These are phyloP conservation scores for Pachypsylla venusta DNA, from an alignment of 1,140 invertebrate genomes.

Conservation along the genomic window DNA sequence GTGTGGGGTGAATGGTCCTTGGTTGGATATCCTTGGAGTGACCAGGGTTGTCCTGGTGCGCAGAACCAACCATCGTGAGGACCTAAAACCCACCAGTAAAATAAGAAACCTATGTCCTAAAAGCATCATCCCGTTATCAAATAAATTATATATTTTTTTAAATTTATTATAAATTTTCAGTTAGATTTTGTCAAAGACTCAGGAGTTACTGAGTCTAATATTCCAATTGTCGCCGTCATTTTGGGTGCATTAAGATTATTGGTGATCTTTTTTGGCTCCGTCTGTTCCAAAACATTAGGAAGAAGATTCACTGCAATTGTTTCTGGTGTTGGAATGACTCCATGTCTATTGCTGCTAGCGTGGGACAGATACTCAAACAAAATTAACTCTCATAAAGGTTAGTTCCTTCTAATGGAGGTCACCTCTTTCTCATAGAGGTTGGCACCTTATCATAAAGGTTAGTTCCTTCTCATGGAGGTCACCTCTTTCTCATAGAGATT, in stretches of 20 bases:
- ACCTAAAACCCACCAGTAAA: too few species aligned
- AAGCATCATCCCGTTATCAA: too few species aligned
- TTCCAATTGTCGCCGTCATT: background rate
- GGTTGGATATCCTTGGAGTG: too few species aligned
- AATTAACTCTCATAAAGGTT: background rate
- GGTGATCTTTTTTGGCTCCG: background rate
- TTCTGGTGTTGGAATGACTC: slow-evolving; percentile 43
- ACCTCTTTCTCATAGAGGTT: background rate
- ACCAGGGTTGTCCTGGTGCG: too few species aligned
- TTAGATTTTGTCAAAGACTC: background rate
- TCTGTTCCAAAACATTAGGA: background rate
- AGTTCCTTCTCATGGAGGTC: too few species aligned
- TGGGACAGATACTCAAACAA: slow-evolving; percentile 31
- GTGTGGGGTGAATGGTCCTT: too few species aligned
- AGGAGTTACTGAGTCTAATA: background rate
- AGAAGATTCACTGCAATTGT: slow-evolving; percentile 36
- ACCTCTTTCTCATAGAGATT: too few species aligned
- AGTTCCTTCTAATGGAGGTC: background rate
- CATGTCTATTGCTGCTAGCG: slow-evolving; percentile 40
- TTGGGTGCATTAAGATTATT: background rate
- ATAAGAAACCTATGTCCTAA: too few species aligned
- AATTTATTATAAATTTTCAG: background rate
- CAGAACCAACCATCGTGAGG: too few species aligned
- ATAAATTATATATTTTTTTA: too few species aligned
- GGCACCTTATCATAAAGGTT: background rate